Evolutionary conservation across 1,140 invertebrate genomes (phyloP).

Genomic region (Phthorimaea operculella): DNA sequence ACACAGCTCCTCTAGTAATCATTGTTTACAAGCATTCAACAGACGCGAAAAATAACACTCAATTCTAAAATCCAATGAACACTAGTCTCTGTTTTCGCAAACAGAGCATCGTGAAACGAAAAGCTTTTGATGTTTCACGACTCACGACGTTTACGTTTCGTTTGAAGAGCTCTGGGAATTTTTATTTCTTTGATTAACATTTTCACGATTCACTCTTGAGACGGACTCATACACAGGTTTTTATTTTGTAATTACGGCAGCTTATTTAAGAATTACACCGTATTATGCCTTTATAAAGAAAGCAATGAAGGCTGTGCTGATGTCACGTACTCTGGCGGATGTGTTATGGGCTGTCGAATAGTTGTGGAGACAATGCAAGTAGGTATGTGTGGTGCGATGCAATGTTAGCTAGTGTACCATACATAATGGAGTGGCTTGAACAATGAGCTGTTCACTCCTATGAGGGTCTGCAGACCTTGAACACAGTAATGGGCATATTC

Average conservation of each 20-base stretch:
- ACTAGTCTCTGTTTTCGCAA: neutral
- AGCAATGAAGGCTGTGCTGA: too few species aligned
- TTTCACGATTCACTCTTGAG: neutral
- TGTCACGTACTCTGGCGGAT: too few species aligned
- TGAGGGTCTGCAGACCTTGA: slow-evolving; percentile 12
- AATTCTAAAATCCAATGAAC: neutral
- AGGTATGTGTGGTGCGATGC: too few species aligned
- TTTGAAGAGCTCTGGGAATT: slow-evolving; percentile 15
- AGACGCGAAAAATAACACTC: neutral
- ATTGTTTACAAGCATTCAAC: neutral
- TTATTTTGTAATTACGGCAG: neutral
- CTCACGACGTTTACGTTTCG: slow-evolving; percentile 17
- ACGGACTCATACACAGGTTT: neutral
- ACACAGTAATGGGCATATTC: slow-evolving; percentile 4
- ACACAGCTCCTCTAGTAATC: neutral
- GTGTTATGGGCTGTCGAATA: too few species aligned
- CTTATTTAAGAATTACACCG: neutral
- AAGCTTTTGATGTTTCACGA: slow-evolving; percentile 25
- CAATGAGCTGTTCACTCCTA: slow-evolving; percentile 2
- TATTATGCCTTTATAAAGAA: too few species aligned
- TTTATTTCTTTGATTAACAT: slow-evolving; percentile 2
- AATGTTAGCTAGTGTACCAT: too few species aligned
- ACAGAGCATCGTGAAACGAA: slow-evolving; percentile 10
- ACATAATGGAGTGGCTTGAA: neutral
- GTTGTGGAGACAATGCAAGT: too few species aligned